Conservation (phyloP, 1,140 invertebrate species). For the Drosophila novamexicana region DNA sequence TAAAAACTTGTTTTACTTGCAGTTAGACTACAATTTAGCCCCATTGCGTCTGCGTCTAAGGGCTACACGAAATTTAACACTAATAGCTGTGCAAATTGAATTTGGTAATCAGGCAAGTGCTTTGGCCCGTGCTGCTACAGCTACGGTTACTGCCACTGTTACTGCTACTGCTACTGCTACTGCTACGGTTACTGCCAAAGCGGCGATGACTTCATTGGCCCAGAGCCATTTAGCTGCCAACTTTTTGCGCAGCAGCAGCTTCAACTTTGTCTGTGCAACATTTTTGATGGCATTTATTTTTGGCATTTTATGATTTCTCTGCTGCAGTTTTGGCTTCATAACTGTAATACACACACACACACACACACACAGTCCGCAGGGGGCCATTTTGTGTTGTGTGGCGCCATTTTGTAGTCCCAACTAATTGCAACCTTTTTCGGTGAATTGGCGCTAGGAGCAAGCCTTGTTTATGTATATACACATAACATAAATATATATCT, state of each 20-base stretch:
- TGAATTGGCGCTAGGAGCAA: slow-evolving; percentile 13
- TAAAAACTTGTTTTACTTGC: neutral
- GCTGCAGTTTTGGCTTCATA: slow-evolving; percentile 43
- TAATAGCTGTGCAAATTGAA: slow-evolving; percentile 47
- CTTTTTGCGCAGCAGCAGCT: slow-evolving; percentile 39
- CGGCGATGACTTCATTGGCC: slow-evolving; percentile 57
- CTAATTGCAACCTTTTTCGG: slow-evolving; percentile 64
- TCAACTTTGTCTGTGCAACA: slow-evolving; percentile 74
- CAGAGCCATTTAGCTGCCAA: slow-evolving; percentile 43
- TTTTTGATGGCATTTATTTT: slow-evolving; percentile 77
- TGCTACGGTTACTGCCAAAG: slow-evolving; percentile 14
- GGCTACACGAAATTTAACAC: slow-evolving; percentile 34
- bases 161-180: neutral
- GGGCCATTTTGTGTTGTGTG: slow-evolving; percentile 51
- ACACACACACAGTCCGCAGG: slow-evolving; percentile 15
- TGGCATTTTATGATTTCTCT: slow-evolving; percentile 68
- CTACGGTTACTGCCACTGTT: neutral
- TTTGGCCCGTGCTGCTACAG: slow-evolving; percentile 20
- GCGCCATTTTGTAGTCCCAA: slow-evolving; percentile 61
- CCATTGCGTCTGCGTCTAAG: neutral
- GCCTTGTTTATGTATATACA: slow-evolving; percentile 13
- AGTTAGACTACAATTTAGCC: neutral
- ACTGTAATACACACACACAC: slow-evolving; percentile 19
- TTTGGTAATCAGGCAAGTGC: slow-evolving; percentile 52
- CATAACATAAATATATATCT: slow-evolving; percentile 2